Percentiles rank a stretch among this genome's conserved stretches.
phyloP scores from a whole-genome alignment of 2,797 vertebrate genomes.

The Coccyzus lansbergi region DNA sequence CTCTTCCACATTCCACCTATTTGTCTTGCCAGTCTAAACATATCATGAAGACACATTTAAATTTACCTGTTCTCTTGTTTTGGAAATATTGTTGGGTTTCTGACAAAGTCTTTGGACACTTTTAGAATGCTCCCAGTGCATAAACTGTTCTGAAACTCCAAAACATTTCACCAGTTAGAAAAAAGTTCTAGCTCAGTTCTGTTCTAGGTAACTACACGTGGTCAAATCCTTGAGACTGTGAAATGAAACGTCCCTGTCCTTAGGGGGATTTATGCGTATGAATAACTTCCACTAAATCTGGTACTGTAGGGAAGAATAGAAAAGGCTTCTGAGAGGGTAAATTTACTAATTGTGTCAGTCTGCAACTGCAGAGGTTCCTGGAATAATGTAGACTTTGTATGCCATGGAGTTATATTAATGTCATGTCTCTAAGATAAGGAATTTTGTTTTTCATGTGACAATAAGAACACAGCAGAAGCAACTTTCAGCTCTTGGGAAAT shows the following conservation, averaged over 20 bases:
- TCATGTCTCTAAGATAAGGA: not conserved
- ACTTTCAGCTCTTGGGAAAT: not conserved
- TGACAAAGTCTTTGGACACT: not conserved
- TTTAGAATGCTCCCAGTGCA: not conserved
- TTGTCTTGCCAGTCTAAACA: not conserved
- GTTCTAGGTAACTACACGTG: not conserved
- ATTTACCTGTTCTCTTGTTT: not conserved
- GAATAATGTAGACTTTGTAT: not conserved
- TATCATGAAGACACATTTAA: fast-evolving
- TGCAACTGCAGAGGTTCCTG: not conserved
- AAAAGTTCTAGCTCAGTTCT: not conserved
- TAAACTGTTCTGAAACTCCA: not conserved
- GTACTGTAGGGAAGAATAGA: not conserved
- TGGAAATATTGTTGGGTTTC: not conserved
- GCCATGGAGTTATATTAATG: not conserved
- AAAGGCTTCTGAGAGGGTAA: not conserved
- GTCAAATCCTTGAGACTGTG: not conserved
- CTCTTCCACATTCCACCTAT: not conserved
- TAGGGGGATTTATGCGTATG: not conserved
- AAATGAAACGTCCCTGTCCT: not conserved
- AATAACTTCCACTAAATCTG: not conserved
- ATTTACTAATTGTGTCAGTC: not conserved
- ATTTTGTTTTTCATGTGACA: not conserved
- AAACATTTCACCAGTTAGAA: not conserved
- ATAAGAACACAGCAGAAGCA: not conserved